These are phyloP conservation scores for Idaea biselata DNA, from an alignment of 2,888 invertebrate species.

Conservation along the genomic window DNA sequence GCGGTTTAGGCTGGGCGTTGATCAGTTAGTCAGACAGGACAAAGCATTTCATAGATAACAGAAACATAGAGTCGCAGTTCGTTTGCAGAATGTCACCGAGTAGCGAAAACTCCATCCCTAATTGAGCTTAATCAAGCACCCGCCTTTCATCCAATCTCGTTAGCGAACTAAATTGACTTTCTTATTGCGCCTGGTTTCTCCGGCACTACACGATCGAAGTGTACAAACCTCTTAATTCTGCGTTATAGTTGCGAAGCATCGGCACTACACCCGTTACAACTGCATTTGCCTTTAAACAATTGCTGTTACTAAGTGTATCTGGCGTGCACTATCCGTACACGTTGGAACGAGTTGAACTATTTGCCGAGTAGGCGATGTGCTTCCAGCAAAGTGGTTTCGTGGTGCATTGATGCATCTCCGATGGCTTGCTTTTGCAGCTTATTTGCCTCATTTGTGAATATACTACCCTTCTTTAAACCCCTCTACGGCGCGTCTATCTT, in stretches of 20 bases:
- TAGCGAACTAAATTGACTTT: constrained; percentile 69
- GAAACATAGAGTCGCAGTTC: constrained; percentile 47
- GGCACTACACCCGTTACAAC: constrained; percentile 59
- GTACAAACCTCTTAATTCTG: constrained; percentile 58
- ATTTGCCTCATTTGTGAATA: constrained; percentile 42
- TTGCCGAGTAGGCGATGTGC: constrained; percentile 54
- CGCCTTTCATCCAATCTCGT: constrained; percentile 68
- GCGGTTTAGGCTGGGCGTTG: too few species aligned
- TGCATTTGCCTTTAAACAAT: constrained; percentile 64
- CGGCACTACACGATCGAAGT: constrained; percentile 49
- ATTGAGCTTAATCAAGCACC: constrained; percentile 66
- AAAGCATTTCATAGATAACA: too few species aligned
- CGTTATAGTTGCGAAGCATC: constrained; percentile 48
- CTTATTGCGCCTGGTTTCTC: constrained; percentile 57
- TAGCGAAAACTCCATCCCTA: constrained; percentile 42
- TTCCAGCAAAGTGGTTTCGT: constrained; percentile 58
- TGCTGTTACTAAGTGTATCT: constrained; percentile 57
- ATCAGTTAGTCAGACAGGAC: too few species aligned
- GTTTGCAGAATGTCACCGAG: constrained; percentile 52
- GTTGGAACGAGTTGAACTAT: constrained; percentile 60
- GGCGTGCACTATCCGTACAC: constrained; percentile 47
- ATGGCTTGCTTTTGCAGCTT: constrained; percentile 57
- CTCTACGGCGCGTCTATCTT: background rate
- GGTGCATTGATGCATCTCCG: constrained; percentile 53
- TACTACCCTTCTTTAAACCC: background rate